Base-by-base conservation (phyloP, 2,113 vertebrate genomes). In the Strix uralensis region DNA sequence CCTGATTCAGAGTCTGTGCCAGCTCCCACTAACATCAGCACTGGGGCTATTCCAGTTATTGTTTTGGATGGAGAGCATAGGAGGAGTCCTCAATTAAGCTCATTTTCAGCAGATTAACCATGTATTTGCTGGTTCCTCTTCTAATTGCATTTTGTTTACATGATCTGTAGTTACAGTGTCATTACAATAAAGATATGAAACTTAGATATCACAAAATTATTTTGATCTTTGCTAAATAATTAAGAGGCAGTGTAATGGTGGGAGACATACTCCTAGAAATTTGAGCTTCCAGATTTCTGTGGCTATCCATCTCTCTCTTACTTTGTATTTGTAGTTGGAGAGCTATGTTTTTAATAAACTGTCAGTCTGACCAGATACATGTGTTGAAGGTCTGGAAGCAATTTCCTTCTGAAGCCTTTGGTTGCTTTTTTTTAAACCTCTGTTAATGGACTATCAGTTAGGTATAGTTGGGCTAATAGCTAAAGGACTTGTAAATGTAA, bases 21-120 rank as follows among this genome's bases (percentile, higher is more conserved):
- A 96, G 57, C 11, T 94, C 59, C 44, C 20, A 47, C 61, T 47
- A 70, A 47, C 55, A 93, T 84, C 71, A 88, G 80, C 47, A 52
- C 52, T 88, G 80, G 25, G 72, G 30, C 81, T 51, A 65, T 96
- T 96, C 96, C 95, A 94, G 94, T 88, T 81, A 96, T 97, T 97
- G 96, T 97, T 96, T 70, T 54, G 86, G 40, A 84, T 63, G 13
- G 32, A 91, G 47, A 79, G 17, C 19, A 26, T 59, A 81, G 94
- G 80, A 95, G 69, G 59, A 84, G 83, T 65, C 52, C 52, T 89
- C 23, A 9, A 7, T 52, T 36, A 49, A 62, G 30, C 12, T 85
- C 4, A 7, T 92, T 90, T 66, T 83, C 65, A 61, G 30, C 27
- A 61, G 52, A 63, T 94, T 96, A 96, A 96, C 95, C 36, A n/a